Conservation (phyloP, 2,888 invertebrate genomes). For the Sphecodes monilicornis region DNA sequence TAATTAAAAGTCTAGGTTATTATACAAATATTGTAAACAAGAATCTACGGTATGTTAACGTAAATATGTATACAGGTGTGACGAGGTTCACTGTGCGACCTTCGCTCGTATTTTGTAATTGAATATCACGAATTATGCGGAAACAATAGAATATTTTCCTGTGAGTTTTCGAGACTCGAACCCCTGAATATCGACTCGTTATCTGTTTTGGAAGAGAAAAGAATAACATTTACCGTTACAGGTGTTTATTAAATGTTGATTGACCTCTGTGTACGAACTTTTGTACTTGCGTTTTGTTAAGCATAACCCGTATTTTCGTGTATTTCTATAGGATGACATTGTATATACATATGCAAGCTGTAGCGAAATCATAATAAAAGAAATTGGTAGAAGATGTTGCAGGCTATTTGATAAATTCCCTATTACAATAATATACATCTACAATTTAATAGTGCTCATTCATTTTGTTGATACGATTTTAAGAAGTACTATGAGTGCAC, state of each 20-base stretch:
- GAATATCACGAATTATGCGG: constrained; percentile 11
- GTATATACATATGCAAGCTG: constrained; percentile 54
- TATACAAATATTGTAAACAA: constrained; percentile 61
- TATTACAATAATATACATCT: not conserved
- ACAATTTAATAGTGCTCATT: not conserved
- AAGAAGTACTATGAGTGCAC: no score
- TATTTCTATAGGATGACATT: constrained; percentile 48
- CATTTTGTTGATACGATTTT: no score
- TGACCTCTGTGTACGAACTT: constrained; percentile 14
- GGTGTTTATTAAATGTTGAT: constrained; percentile 17
- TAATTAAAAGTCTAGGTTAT: constrained; percentile 59
- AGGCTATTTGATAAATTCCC: not conserved
- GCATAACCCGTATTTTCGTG: constrained; percentile 17
- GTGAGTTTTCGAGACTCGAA: not conserved
- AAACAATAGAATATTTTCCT: constrained; percentile 31
- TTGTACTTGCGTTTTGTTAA: constrained; percentile 29
- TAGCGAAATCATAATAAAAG: constrained; percentile 63
- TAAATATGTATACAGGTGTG: constrained; percentile 54
- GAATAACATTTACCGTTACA: not conserved
- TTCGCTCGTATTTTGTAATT: constrained; percentile 50
- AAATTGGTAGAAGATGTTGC: constrained; percentile 26
- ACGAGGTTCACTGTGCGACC: constrained; percentile 33
- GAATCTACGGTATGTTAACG: constrained; percentile 64
- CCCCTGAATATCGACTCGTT: not conserved
- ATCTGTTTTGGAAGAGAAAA: not conserved